Conservation (phyloP, 2,797 vertebrate species). For the Cetoscarus ocellatus region DNA sequence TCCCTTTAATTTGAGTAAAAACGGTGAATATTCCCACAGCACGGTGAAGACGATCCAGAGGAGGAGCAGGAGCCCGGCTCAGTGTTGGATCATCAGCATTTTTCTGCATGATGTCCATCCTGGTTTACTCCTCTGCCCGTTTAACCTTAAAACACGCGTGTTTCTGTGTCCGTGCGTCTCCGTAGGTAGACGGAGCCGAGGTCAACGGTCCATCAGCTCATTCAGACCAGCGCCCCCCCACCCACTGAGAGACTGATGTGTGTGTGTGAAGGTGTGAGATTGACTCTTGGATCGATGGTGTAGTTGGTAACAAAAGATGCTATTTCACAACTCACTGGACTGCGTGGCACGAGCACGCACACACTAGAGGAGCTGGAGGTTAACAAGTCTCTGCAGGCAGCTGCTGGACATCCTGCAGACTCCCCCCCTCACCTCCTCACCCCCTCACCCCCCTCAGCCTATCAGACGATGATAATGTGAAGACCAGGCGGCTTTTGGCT, state of each 20-base stretch:
- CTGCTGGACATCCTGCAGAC: constrained; percentile 86
- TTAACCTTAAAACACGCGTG: constrained; percentile 10
- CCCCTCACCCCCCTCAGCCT: constrained; percentile 8
- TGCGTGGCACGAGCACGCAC: constrained; percentile 72
- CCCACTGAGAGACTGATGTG: constrained; percentile 6
- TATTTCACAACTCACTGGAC: constrained; percentile 98
- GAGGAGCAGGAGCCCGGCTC: too few relatives aligned
- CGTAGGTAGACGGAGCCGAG: neutral
- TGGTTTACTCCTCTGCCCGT: constrained; percentile 15
- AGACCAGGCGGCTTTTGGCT: constrained; percentile 64
- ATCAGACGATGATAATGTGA: constrained; percentile 35
- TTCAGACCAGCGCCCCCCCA: neutral
- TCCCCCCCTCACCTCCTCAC: too few relatives aligned
- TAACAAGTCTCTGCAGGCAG: constrained; percentile 92
- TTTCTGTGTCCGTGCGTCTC: neutral
- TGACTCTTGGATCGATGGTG: constrained; percentile 90
- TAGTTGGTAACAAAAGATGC: constrained; percentile 95
- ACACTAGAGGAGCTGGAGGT: constrained; percentile 83
- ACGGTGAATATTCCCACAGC: too few relatives aligned
- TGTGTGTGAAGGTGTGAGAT: constrained; percentile 70
- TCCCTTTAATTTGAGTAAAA: too few relatives aligned
- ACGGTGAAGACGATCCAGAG: too few relatives aligned
- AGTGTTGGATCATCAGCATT: too few relatives aligned
- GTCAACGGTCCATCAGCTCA: neutral
- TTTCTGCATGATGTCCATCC: neutral